A percentile compares a stretch with the other conserved stretches of the same genome.
phyloP scores from a whole-genome alignment of 2,888 invertebrate genomes.

The Cactoblastis cactorum region DNA sequence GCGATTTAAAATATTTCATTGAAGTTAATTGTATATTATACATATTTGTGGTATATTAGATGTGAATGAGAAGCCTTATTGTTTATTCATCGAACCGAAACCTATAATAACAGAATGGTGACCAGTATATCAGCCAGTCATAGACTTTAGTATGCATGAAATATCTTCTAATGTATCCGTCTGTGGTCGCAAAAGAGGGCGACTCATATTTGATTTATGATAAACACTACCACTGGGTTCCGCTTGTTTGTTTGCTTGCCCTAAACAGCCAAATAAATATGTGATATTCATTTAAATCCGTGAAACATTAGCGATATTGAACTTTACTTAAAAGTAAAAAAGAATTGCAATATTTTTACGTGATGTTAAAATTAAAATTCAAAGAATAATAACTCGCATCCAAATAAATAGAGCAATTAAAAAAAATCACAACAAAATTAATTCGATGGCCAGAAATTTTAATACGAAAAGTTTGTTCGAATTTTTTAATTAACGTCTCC shows the following conservation, averaged over 20 bases:
- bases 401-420: too few species aligned
- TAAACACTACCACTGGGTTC: neutral
- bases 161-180: neutral
- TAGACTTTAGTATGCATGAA: slow-evolving; percentile 2
- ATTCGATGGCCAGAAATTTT: neutral
- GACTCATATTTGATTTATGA: neutral
- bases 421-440: too few species aligned
- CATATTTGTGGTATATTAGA: too few species aligned
- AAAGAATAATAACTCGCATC: too few species aligned
- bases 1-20: too few species aligned
- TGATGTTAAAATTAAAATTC: too few species aligned
- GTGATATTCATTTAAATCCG: neutral
- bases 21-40: too few species aligned
- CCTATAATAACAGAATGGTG: neutral
- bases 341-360: too few species aligned
- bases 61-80: neutral
- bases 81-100: slow-evolving; percentile 4
- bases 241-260: neutral
- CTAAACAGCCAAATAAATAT: neutral
- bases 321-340: too few species aligned
- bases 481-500: neutral
- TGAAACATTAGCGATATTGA: neutral
- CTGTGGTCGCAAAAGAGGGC: neutral
- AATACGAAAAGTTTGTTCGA: neutral
- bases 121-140: neutral